Conservation (phyloP, 2,797 vertebrate species). For the Coregonus sp. region DNA sequence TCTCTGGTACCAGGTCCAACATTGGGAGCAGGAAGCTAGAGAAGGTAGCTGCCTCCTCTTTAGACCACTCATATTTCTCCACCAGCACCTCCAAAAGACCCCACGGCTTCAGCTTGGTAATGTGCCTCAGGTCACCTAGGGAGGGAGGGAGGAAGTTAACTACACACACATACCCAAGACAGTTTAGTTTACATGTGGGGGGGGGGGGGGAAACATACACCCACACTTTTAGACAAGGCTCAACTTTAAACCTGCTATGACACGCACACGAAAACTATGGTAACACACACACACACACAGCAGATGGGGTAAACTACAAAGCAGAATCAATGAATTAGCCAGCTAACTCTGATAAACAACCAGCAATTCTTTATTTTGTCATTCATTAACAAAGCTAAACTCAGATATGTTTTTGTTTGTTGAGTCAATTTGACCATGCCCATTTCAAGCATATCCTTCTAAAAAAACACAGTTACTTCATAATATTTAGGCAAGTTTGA, state of each 20-base stretch:
- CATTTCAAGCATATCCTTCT: no score
- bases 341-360: no score
- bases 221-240: not conserved
- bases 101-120: constrained; percentile 98
- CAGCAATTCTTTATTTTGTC: no score
- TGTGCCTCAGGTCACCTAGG: constrained; percentile 94
- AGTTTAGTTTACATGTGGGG: not conserved
- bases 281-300: no score
- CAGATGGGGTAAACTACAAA: no score
- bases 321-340: no score
- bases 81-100: constrained; percentile 91
- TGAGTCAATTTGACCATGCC: no score
- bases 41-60: constrained; percentile 90
- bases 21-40: constrained; percentile 94
- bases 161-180: not conserved
- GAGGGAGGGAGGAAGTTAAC: not conserved
- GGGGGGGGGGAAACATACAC: not conserved
- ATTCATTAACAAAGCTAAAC: no score
- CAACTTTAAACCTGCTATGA: no score
- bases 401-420: not conserved
- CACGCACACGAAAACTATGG: no score
- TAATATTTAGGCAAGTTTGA: no score
- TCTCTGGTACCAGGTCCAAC: constrained; percentile 94
- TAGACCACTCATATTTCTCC: constrained; percentile 96
- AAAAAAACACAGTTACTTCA: no score